Evolutionary conservation across 92 coral and sea anemone genomes (phyloP).

Genomic region (Pocillopora grandis): DNA sequence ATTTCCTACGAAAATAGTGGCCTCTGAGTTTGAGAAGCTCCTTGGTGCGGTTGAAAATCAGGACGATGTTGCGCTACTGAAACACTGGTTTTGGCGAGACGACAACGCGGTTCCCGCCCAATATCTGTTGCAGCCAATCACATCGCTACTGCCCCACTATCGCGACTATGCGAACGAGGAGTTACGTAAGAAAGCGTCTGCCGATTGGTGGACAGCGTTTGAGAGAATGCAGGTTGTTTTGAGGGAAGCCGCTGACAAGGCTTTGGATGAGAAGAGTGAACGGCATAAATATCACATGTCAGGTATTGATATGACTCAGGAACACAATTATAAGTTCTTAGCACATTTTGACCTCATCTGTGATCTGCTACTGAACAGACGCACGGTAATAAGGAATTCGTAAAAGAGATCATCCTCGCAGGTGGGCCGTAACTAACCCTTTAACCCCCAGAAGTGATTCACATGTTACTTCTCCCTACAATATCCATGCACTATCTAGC

Average conservation of each 20-base stretch:
- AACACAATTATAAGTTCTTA: no score
- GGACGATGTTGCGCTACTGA: constrained; percentile 68
- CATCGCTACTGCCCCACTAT: constrained; percentile 82
- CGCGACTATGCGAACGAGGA: constrained; percentile 81
- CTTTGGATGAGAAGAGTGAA: constrained; percentile 53
- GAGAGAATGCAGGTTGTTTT: constrained; percentile 93
- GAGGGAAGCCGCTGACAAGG: constrained; percentile 82
- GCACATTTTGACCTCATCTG: no score
- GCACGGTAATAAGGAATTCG: no score
- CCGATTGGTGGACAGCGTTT: constrained; percentile 92
- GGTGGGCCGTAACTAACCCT: no score
- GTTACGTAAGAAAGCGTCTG: constrained; percentile 85
- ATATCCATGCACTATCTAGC: no score
- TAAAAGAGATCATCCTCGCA: no score
- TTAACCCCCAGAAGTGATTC: no score
- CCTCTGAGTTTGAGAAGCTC: constrained; percentile 76
- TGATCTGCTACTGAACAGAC: no score
- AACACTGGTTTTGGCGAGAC: constrained; percentile 83
- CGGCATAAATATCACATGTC: constrained; percentile 90
- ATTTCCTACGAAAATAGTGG: constrained; percentile 84
- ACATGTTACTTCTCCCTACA: no score
- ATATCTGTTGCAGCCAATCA: constrained; percentile 88
- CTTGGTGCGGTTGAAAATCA: constrained; percentile 60
- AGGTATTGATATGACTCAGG: constrained; percentile 49
- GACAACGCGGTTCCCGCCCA: constrained; percentile 92